Conservation (phyloP, 1,140 invertebrate species). For the Gryon sp. region DNA sequence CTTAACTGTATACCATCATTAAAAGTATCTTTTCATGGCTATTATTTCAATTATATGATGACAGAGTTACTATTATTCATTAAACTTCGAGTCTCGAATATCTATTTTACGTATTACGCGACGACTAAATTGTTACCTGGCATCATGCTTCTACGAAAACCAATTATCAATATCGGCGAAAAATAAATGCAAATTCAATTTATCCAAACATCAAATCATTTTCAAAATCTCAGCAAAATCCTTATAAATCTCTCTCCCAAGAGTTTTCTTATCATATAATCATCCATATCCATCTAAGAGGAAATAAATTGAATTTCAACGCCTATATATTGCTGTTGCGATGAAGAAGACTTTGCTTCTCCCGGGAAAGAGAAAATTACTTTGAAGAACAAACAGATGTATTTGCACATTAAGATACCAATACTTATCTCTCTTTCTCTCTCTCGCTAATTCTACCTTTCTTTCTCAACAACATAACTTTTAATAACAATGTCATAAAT, state of each 20-base stretch:
- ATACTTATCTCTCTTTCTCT: too few species aligned
- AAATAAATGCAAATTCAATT: slow-evolving; percentile 47
- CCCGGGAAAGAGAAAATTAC: slow-evolving; percentile 9
- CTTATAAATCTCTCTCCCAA: slow-evolving; percentile 32
- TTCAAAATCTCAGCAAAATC: slow-evolving; percentile 25
- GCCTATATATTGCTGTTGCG: slow-evolving; percentile 13
- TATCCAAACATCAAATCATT: slow-evolving; percentile 40
- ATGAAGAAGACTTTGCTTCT: background rate
- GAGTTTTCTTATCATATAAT: slow-evolving; percentile 37
- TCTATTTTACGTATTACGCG: slow-evolving; percentile 27
- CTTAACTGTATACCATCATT: slow-evolving; percentile 3
- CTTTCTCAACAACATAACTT: too few species aligned
- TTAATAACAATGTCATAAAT: slow-evolving; percentile 31
- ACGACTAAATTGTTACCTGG: slow-evolving; percentile 15
- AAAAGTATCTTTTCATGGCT: slow-evolving; percentile 12
- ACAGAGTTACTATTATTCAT: slow-evolving; percentile 29
- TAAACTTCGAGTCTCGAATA: slow-evolving; percentile 7
- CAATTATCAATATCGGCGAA: slow-evolving; percentile 30
- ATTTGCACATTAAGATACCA: slow-evolving; percentile 26
- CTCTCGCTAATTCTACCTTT: too few species aligned
- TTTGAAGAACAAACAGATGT: slow-evolving; percentile 37
- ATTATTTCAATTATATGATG: slow-evolving; percentile 36
- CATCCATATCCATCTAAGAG: slow-evolving; percentile 41
- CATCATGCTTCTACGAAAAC: slow-evolving; percentile 23
- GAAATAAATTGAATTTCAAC: slow-evolving; percentile 50